These are phyloP conservation scores for Xylota segnis DNA, from an alignment of 2,888 invertebrate genomes.

Conservation along the genomic window DNA sequence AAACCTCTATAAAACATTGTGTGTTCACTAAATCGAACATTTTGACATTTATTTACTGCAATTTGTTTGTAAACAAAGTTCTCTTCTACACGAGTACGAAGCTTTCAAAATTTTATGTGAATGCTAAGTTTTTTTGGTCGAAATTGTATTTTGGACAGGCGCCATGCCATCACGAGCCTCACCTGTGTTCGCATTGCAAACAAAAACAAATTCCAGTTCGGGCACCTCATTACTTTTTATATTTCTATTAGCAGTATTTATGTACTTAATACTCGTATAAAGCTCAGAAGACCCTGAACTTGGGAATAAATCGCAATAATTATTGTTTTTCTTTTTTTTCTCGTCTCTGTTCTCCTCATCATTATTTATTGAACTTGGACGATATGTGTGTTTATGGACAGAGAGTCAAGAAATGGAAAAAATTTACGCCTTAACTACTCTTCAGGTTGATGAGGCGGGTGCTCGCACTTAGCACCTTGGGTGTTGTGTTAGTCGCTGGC, in stretches of 20 bases:
- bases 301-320: slow-evolving; percentile 36
- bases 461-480: slow-evolving; percentile 22
- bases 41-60: too few relatives aligned
- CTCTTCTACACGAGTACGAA: too few relatives aligned
- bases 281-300: slow-evolving; percentile 53
- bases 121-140: too few relatives aligned
- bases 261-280: not conserved
- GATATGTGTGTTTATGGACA: not conserved
- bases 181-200: not conserved
- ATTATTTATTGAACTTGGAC: not conserved
- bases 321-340: slow-evolving; percentile 8
- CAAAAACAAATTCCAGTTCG: not conserved
- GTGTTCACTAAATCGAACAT: too few relatives aligned
- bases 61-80: too few relatives aligned
- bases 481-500: not conserved
- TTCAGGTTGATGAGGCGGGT: slow-evolving; percentile 10
- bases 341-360: not conserved
- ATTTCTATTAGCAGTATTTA: slow-evolving; percentile 33
- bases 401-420: not conserved
- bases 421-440: slow-evolving; percentile 15
- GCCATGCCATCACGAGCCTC: not conserved
- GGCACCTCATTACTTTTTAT: slow-evolving; percentile 13
- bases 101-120: too few relatives aligned
- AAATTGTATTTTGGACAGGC: not conserved
- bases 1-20: too few relatives aligned